Conservation (phyloP, 1,140 invertebrate genomes). For the Drosophila micromelanica region DNA sequence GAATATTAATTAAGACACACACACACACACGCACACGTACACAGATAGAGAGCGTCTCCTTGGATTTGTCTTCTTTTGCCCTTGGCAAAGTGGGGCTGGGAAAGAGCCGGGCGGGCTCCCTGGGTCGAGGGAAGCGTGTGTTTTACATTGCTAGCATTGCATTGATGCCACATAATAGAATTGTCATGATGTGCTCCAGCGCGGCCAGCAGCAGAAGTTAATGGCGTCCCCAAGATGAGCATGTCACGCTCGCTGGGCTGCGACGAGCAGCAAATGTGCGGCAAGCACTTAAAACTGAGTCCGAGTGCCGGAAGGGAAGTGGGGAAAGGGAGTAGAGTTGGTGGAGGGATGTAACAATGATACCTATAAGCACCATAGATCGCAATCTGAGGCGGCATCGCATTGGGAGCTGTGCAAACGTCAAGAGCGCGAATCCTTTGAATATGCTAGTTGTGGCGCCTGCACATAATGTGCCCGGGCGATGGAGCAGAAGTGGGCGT, state of each 20-base stretch:
- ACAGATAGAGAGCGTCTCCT: background rate
- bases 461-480: slow-evolving; percentile 36
- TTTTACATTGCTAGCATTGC: slow-evolving; percentile 45
- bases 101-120: background rate
- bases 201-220: slow-evolving; percentile 54
- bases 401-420: background rate
- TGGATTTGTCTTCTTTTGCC: slow-evolving; percentile 19
- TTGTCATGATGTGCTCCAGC: slow-evolving; percentile 56
- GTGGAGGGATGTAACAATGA: slow-evolving; percentile 1
- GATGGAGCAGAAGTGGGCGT: slow-evolving; percentile 8
- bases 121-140: slow-evolving; percentile 7
- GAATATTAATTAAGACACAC: slow-evolving; percentile 73
- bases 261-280: slow-evolving; percentile 72
- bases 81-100: slow-evolving; percentile 3
- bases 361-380: slow-evolving; percentile 29
- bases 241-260: slow-evolving; percentile 81
- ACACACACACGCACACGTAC: slow-evolving; percentile 39
- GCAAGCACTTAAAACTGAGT: slow-evolving; percentile 61
- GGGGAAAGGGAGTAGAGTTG: too few relatives aligned
- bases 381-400: slow-evolving; percentile 16
- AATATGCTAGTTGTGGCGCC: slow-evolving; percentile 23
- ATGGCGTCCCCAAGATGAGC: slow-evolving; percentile 71
- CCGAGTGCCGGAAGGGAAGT: slow-evolving; percentile 3
- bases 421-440: slow-evolving; percentile 21
- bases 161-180: slow-evolving; percentile 49